A percentile compares a stretch with the other conserved stretches of the same genome.
These are phyloP conservation scores for Tiliqua scincoides DNA, from an alignment of 2,113 vertebrate genomes.

Conservation along the genomic window DNA sequence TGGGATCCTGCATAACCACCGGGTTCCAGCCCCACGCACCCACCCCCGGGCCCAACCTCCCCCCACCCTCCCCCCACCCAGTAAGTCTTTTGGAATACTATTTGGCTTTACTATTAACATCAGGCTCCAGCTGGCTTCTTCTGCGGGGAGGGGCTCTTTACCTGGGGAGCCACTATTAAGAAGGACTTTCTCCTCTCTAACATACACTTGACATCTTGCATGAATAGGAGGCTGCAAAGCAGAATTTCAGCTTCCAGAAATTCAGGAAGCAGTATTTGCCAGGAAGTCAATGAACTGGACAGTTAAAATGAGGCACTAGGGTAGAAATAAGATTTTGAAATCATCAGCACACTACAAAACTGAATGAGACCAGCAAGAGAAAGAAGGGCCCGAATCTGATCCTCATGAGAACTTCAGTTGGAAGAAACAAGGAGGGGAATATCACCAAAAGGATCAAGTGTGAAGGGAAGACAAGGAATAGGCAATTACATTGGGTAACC, in stretches of 20 bases:
- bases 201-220: not conserved
- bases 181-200: not conserved
- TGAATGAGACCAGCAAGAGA: not conserved
- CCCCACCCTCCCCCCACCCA: no score
- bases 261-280: not conserved
- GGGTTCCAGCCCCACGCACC: no score
- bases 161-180: no score
- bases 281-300: no score
- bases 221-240: not conserved
- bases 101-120: no score
- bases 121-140: no score
- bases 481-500: not conserved
- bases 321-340: not conserved
- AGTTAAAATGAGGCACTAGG: not conserved
- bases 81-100: no score
- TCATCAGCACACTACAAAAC: not conserved
- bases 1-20: no score
- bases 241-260: not conserved
- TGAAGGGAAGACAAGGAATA: no score
- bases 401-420: no score
- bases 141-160: no score
- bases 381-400: not conserved
- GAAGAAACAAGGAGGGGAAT: not conserved
- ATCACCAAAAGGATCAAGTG: not conserved
- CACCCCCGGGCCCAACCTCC: no score